These are phyloP conservation scores for Conops quadrifasciatus DNA, from an alignment of 2,888 invertebrate genomes.

Conservation along the genomic window DNA sequence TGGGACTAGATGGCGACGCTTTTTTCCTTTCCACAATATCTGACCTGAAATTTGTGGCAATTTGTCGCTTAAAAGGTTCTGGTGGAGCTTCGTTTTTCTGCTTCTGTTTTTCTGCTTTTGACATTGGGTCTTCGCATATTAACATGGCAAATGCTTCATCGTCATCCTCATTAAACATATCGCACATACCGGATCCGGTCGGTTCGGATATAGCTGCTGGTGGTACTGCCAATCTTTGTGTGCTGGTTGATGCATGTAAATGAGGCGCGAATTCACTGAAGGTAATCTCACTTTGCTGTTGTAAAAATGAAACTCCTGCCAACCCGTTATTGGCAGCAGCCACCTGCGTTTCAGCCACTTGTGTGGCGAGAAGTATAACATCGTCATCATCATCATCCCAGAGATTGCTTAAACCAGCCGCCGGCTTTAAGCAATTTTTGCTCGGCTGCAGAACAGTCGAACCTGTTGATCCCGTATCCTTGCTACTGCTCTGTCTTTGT, in stretches of 20 bases:
- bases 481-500: no score
- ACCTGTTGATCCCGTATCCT: no score
- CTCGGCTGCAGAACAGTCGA: background rate
- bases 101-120: slow-evolving; percentile 34
- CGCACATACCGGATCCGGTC: slow-evolving; percentile 45
- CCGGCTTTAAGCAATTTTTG: background rate
- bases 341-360: slow-evolving; percentile 55
- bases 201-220: slow-evolving; percentile 4
- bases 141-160: slow-evolving; percentile 47
- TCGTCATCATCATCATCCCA: slow-evolving; percentile 64
- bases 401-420: slow-evolving; percentile 45
- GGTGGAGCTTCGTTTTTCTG: slow-evolving; percentile 34
- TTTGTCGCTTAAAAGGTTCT: slow-evolving; percentile 41
- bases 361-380: slow-evolving; percentile 59
- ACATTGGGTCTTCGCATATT: slow-evolving; percentile 32
- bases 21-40: background rate
- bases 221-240: slow-evolving; percentile 47
- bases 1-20: slow-evolving; percentile 12
- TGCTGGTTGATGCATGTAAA: slow-evolving; percentile 53
- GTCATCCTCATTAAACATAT: slow-evolving; percentile 52
- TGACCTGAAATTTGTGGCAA: slow-evolving; percentile 4
- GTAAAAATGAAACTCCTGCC: no score
- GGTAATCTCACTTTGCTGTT: slow-evolving; percentile 49
- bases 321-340: slow-evolving; percentile 34
- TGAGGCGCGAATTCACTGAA: slow-evolving; percentile 55